A percentile compares a stretch with the other conserved stretches of the same genome.
Conservation (phyloP, 64 coral and sea anemone species). For the Orbicella faveolata region DNA sequence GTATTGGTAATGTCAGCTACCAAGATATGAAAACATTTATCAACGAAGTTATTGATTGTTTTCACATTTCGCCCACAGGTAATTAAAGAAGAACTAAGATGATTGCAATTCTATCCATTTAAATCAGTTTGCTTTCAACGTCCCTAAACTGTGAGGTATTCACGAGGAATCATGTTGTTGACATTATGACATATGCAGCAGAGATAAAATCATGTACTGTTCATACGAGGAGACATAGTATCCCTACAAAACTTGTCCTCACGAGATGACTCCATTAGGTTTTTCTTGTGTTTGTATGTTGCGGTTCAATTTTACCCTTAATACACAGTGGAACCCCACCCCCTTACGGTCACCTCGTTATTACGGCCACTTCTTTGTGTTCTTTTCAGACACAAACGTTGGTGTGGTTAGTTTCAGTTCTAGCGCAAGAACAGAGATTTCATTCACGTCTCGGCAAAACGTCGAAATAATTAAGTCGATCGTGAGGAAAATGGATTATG, state of each 20-base stretch:
- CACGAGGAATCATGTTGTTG: too few species aligned
- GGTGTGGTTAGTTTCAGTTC: slow-evolving; percentile 23
- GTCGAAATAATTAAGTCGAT: neutral
- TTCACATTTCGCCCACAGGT: slow-evolving; percentile 8
- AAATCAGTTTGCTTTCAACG: too few species aligned
- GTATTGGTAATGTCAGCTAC: neutral
- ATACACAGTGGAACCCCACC: too few species aligned
- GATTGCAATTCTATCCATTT: neutral
- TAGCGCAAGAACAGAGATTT: neutral
- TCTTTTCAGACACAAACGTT: neutral
- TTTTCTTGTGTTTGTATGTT: too few species aligned
- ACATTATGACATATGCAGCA: too few species aligned
- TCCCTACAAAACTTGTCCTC: too few species aligned
- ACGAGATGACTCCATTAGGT: too few species aligned
- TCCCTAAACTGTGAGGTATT: neutral
- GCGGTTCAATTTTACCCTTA: too few species aligned
- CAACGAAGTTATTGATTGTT: slow-evolving; percentile 19
- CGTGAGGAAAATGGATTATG: neutral
- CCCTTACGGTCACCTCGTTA: too few species aligned
- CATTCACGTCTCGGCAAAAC: neutral
- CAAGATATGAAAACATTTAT: slow-evolving; percentile 2
- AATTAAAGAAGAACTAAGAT: neutral
- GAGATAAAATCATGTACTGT: too few species aligned
- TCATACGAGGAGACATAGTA: too few species aligned
- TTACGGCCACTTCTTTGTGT: too few species aligned